A percentile compares a stretch with the other conserved stretches of the same genome.
Evolutionary conservation across 1,140 invertebrate species (phyloP).

Genomic region (Holotrichia oblita): DNA sequence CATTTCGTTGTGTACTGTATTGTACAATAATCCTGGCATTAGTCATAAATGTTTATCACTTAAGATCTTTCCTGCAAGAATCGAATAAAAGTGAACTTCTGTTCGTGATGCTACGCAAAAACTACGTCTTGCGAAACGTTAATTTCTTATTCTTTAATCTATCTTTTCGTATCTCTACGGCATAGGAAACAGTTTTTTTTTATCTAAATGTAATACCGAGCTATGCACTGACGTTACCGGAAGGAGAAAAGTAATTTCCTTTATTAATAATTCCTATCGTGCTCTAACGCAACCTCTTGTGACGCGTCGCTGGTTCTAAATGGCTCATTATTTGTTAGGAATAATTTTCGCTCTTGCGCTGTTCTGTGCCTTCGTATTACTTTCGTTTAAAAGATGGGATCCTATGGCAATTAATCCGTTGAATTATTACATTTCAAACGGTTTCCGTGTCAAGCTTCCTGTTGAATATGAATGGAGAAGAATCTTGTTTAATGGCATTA

Average conservation of each 20-base stretch:
- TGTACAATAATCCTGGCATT: too few relatives aligned
- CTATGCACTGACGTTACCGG: background rate
- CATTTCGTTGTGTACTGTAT: too few relatives aligned
- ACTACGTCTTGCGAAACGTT: background rate
- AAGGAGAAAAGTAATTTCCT: background rate
- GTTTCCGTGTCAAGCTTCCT: too few relatives aligned
- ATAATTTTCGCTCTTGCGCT: background rate
- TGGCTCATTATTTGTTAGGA: background rate
- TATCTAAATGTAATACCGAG: background rate
- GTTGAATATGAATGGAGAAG: too few relatives aligned
- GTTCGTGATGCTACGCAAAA: background rate
- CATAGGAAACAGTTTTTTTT: slow-evolving; percentile 19
- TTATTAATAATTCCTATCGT: slow-evolving; percentile 18
- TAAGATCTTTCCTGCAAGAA: background rate
- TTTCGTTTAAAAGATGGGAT: too few relatives aligned
- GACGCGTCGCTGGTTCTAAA: slow-evolving; percentile 4
- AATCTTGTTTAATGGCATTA: too few relatives aligned
- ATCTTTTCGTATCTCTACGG: background rate
- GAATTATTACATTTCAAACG: too few relatives aligned
- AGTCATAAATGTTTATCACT: background rate
- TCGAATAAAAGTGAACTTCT: background rate
- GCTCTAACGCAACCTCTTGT: background rate
- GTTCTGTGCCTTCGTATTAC: background rate
- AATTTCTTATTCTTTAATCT: background rate
- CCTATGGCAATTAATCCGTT: too few relatives aligned